Percentiles rank a stretch among this genome's conserved stretches.
phyloP scores from a whole-genome alignment of 2,797 vertebrate species.

The Sebastes flavidus region DNA sequence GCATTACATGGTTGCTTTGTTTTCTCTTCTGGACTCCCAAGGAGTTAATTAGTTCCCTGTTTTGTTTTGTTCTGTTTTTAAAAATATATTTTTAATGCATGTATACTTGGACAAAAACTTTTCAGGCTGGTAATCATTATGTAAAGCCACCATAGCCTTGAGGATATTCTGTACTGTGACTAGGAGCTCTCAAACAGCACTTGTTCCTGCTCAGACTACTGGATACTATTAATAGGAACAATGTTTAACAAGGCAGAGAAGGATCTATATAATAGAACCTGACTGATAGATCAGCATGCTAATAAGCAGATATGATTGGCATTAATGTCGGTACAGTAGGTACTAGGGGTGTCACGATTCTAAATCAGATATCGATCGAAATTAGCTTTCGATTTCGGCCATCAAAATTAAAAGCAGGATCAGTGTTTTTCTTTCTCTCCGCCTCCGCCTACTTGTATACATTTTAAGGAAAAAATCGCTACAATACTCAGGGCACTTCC shows the following conservation, averaged over 20 bases:
- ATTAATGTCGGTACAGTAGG: neutral
- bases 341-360: too few species aligned
- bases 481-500: too few species aligned
- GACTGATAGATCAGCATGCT: neutral
- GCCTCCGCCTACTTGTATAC: too few species aligned
- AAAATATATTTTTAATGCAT: neutral
- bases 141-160: constrained; percentile 12
- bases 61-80: constrained; percentile 15
- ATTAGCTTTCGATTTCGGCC: too few species aligned
- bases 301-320: neutral
- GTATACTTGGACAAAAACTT: constrained; percentile 14
- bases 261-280: neutral
- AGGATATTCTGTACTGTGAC: constrained; percentile 5
- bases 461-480: too few species aligned
- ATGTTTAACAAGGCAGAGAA: neutral
- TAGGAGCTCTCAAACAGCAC: neutral
- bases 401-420: too few species aligned
- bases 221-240: neutral
- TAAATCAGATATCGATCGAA: too few species aligned
- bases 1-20: constrained; percentile 19
- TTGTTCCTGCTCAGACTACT: constrained; percentile 1
- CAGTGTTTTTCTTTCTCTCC: too few species aligned
- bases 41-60: constrained; percentile 47
- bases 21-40: constrained; percentile 27
- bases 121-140: constrained; percentile 7